Percentiles rank a stretch among this genome's conserved stretches.
phyloP scores from a whole-genome alignment of 2,113 vertebrate genomes.

The Tinamus guttatus region DNA sequence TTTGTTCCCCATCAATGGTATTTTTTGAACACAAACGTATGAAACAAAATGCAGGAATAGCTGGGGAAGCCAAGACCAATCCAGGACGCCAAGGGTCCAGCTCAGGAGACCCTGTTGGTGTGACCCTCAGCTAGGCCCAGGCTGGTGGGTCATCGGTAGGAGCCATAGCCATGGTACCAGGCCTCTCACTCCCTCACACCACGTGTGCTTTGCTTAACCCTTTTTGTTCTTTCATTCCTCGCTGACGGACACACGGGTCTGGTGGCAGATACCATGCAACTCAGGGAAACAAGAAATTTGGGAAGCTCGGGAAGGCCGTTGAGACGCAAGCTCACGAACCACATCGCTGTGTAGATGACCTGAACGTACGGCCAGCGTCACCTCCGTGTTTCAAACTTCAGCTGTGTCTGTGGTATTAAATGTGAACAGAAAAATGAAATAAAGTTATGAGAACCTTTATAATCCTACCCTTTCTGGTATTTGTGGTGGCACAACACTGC shows the following conservation, averaged over 20 bases:
- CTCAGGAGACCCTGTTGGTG: background rate
- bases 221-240: background rate
- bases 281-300: constrained; percentile 56
- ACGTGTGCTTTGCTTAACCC: background rate
- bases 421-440: constrained; percentile 47
- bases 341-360: background rate
- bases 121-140: background rate
- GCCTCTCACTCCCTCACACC: background rate
- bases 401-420: constrained; percentile 37
- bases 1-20: background rate
- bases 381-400: background rate
- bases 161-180: background rate
- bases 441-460: constrained; percentile 15
- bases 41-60: background rate
- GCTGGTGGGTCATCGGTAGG: background rate
- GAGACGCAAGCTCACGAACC: background rate
- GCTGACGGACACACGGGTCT: background rate
- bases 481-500: background rate
- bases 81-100: too few relatives aligned
- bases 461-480: background rate
- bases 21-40: background rate
- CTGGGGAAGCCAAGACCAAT: background rate
- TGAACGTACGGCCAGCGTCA: accelerated
- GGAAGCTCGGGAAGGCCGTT: background rate
- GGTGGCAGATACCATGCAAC: background rate